Conservation (phyloP, 2,888 invertebrate genomes). For the Dorcus hopei region DNA sequence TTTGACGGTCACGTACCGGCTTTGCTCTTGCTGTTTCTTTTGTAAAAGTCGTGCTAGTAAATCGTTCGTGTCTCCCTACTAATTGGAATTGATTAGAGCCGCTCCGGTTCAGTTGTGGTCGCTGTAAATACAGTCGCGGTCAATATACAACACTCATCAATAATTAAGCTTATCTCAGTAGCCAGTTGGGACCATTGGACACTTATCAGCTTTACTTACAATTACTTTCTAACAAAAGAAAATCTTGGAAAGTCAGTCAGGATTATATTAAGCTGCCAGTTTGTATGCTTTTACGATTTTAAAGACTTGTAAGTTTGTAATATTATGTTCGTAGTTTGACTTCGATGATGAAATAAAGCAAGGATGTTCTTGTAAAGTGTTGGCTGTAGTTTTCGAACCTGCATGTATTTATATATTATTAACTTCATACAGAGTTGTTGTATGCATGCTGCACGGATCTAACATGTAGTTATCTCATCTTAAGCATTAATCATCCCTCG, state of each 20-base stretch:
- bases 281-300: too few species aligned
- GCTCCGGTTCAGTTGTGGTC: constrained; percentile 25
- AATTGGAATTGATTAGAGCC: constrained; percentile 30
- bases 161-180: constrained; percentile 23
- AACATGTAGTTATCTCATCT: too few species aligned
- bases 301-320: too few species aligned
- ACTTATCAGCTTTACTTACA: neutral
- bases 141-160: constrained; percentile 21
- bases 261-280: neutral
- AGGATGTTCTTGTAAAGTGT: too few species aligned
- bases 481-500: too few species aligned
- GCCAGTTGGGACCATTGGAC: constrained; percentile 2
- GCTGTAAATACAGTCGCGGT: constrained; percentile 23
- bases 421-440: too few species aligned
- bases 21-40: neutral
- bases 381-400: too few species aligned
- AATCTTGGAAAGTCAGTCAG: neutral
- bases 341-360: too few species aligned
- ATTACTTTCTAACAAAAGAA: neutral
- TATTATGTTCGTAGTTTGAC: too few species aligned
- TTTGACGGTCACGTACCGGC: constrained; percentile 7
- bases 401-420: too few species aligned
- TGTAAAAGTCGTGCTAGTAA: constrained; percentile 15
- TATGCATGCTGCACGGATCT: too few species aligned
- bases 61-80: constrained; percentile 29